phyloP scores from a whole-genome alignment of 1,140 invertebrate genomes.

The Ceratosolen solmsi region DNA sequence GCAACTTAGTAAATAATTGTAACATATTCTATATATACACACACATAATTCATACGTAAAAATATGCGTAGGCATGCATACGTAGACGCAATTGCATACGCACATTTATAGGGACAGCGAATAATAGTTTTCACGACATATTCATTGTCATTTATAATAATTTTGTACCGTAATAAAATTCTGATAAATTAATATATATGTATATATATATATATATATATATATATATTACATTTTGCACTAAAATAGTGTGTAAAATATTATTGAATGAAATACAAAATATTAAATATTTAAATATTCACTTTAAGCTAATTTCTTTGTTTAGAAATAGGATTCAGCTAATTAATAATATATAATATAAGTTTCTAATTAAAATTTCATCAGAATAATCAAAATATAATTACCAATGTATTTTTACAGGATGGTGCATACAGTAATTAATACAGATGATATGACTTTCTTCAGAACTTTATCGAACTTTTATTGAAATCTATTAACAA shows the following conservation, averaged over 20 bases:
- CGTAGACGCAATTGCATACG: constrained; percentile 6
- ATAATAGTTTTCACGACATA: neutral
- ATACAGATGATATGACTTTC: neutral
- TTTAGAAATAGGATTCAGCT: constrained; percentile 12
- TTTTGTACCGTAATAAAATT: constrained; percentile 19
- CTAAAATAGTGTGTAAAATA: neutral
- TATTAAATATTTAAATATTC: neutral
- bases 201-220: too few species aligned
- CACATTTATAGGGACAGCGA: constrained; percentile 17
- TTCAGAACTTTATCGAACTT: constrained; percentile 17
- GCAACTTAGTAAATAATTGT: constrained; percentile 66
- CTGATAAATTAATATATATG: neutral
- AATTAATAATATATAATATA: constrained; percentile 3
- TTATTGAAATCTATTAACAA: constrained; percentile 25
- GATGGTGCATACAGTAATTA: neutral
- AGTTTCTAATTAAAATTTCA: constrained; percentile 12
- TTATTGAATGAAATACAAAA: neutral
- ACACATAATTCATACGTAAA: neutral
- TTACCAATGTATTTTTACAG: neutral
- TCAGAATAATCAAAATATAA: neutral
- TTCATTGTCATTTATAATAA: constrained; percentile 14
- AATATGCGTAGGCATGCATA: neutral
- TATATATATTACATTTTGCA: neutral
- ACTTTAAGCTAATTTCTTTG: constrained; percentile 12
- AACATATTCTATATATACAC: constrained; percentile 66